Conservation (phyloP, 2,888 invertebrate species). For the Cepaea hortensis region DNA sequence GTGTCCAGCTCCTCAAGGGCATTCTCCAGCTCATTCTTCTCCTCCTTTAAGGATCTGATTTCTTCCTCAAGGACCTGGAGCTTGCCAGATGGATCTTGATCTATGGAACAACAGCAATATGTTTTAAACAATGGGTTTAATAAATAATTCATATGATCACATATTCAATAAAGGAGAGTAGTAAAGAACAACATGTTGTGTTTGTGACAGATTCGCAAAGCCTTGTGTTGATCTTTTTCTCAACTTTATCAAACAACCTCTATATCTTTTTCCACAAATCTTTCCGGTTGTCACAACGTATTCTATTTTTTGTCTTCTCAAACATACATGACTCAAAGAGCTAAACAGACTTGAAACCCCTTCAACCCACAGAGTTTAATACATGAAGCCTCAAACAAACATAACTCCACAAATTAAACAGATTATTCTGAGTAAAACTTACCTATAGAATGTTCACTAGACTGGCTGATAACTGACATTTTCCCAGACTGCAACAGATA, state of each 20-base stretch:
- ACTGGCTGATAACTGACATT: neutral
- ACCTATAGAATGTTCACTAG: slow-evolving; percentile 2
- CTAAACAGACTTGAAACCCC: no score
- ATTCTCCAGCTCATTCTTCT: slow-evolving; percentile 71
- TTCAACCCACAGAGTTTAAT: no score
- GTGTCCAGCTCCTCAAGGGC: slow-evolving; percentile 85
- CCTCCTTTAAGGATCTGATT: slow-evolving; percentile 33
- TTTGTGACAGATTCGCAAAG: neutral
- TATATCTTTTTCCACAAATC: no score
- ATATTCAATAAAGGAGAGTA: neutral
- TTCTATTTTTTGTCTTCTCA: no score
- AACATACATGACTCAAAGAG: no score
- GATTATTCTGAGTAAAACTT: neutral
- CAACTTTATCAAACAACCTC: no score
- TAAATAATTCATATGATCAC: neutral
- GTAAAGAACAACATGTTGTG: neutral
- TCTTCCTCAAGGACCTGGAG: slow-evolving; percentile 39
- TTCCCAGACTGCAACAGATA: neutral
- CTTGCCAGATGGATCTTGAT: neutral
- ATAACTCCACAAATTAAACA: neutral
- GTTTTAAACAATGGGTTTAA: neutral
- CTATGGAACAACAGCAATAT: neutral
- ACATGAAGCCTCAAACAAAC: no score
- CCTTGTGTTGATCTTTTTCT: no score
- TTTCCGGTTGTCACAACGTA: no score